Base-by-base conservation (phyloP, 2,113 vertebrate genomes). In the Ailurus styani region DNA sequence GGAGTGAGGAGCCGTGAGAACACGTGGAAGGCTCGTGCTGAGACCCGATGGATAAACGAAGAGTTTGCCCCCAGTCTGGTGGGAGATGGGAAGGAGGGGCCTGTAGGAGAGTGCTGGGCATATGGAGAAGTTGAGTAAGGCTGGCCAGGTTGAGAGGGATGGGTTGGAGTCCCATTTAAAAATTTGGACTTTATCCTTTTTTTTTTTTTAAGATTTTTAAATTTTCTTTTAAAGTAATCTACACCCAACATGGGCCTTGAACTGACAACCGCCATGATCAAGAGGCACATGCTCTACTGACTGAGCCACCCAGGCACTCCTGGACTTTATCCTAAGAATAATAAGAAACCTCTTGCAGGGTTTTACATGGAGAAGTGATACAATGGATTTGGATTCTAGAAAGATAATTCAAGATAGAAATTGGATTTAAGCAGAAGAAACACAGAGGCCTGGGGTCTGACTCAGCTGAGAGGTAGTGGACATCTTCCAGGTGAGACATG, bases 381-480 rank as follows among this genome's bases (percentile, higher is more conserved):
- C 8, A 29, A 66, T 10, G 9, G 75, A 66, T 70, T 77, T 79
- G 82, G 54, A 81, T 57, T 88, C 57, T 82, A 66, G 72, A 88
- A 77, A 62, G 40, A 66, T 15, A 52, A 60, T 9, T 64, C 31
- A 42, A 52, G 9, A 15, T 47, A 12, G 37, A 73, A 34, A 57
- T 15, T 88, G 42, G 40, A 60, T 45, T 29, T 23, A 70, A 75
- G 14, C 15, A 3, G n/a, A 7, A 75, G 7, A 55, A 40, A 11
- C n/a, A 0, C 9, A 18, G 42, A 45, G 52, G 34, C 37, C 68
- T 25, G 47, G 10, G 23, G 0, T 66, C 21, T 27, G 2, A 0
- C 34, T 72, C 47, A 21, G 14, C 3, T 50, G 45, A 50, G 29
- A 40, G 40, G 7, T 42, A 45, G 54, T 31, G 4, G 13, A 90